Percentiles rank a stretch among this genome's conserved stretches.
Conservation (phyloP, 2,113 vertebrate genomes). For the Pheucticus melanocephalus region DNA sequence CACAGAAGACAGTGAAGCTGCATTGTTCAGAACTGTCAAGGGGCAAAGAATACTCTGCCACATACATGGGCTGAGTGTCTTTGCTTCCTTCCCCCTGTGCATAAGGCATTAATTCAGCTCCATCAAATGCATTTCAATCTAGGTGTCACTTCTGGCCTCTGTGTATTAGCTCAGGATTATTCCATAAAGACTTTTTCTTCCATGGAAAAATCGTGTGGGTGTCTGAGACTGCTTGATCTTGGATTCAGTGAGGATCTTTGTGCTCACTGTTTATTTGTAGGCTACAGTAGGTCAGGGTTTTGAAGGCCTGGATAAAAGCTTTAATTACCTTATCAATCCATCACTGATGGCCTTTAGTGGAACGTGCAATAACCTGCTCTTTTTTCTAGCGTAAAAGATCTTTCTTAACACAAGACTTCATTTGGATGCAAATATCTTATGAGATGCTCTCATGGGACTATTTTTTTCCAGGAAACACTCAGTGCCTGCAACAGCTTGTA, state of each 20-base stretch:
- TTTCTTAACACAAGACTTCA: not conserved
- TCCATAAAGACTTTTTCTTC: not conserved
- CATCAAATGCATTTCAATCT: not conserved
- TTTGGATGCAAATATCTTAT: not conserved
- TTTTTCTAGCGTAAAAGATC: not conserved
- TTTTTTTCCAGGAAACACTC: not conserved
- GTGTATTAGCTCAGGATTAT: not conserved
- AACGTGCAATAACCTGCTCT: not conserved
- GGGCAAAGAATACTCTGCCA: not conserved
- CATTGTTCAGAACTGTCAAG: not conserved
- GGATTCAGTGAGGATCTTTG: not conserved
- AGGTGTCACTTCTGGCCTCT: not conserved
- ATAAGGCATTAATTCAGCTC: not conserved
- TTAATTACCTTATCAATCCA: not conserved
- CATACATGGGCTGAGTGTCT: fast-evolving
- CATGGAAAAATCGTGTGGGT: not conserved
- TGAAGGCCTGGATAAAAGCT: not conserved
- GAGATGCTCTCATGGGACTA: not conserved
- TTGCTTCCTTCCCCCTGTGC: fast-evolving
- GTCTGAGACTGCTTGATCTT: not conserved
- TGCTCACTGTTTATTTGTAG: not conserved
- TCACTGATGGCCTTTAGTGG: not conserved
- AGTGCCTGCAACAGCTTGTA: not conserved
- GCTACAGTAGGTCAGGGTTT: not conserved
- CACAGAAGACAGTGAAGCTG: not conserved